Percentiles rank a stretch among this genome's conserved stretches.
phyloP scores from a whole-genome alignment of 2,797 vertebrate species.

The Protonibea diacanthus region DNA sequence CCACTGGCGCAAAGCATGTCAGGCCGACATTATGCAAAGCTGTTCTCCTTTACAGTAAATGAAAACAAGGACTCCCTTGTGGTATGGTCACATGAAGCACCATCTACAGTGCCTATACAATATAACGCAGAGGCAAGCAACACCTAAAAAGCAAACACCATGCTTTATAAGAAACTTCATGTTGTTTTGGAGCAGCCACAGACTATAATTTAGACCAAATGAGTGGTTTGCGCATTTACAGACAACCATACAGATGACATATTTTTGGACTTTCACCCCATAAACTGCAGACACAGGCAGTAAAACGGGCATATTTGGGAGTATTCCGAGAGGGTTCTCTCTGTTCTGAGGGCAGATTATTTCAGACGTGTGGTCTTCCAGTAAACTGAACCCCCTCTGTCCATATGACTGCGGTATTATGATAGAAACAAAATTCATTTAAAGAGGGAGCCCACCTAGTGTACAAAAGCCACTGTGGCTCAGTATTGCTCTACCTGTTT shows the following conservation, averaged over 20 bases:
- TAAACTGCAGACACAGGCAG: constrained; percentile 80
- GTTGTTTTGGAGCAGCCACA: constrained; percentile 69
- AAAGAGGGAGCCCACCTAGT: constrained; percentile 64
- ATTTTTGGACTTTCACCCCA: constrained; percentile 82
- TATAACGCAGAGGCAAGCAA: constrained; percentile 56
- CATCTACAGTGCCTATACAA: constrained; percentile 23
- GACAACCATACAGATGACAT: constrained; percentile 77
- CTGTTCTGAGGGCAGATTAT: constrained; percentile 69
- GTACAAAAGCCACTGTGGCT: constrained; percentile 51
- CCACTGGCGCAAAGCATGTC: constrained; percentile 22
- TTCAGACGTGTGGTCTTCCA: constrained; percentile 77
- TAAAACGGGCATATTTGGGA: constrained; percentile 77
- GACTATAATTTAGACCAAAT: constrained; percentile 84
- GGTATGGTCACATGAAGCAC: constrained; percentile 41
- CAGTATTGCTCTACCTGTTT: constrained; percentile 50
- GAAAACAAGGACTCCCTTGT: constrained; percentile 70
- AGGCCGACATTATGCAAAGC: constrained; percentile 62
- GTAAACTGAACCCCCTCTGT: constrained; percentile 70
- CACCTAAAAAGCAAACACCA: constrained; percentile 76
- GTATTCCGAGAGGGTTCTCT: constrained; percentile 72
- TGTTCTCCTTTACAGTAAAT: constrained; percentile 67
- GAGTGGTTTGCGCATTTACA: constrained; percentile 80
- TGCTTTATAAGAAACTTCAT: constrained; percentile 73
- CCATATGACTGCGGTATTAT: constrained; percentile 69
- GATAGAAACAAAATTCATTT: constrained; percentile 76